Evolutionary conservation across 2,888 invertebrate species (phyloP), one percentile per base, ranked within the genome.

Genomic region (Coenonympha arcania): DNA sequence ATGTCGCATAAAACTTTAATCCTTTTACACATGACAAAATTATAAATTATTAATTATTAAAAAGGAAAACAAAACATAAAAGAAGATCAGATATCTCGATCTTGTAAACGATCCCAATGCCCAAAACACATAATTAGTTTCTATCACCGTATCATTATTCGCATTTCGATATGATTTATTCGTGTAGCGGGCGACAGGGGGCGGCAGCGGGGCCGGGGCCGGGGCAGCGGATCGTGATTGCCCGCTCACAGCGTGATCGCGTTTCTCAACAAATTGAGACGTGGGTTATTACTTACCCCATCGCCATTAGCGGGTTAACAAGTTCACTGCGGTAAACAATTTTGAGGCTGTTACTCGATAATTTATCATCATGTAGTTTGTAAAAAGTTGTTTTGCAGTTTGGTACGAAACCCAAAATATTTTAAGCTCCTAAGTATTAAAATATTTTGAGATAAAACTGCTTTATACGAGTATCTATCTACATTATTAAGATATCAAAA

Each of bases 231-330:
- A 65, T 68, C 68, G 71, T 70, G 68, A 71, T 70, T 66, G 67
- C 65, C 60, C 65, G 62, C 68, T 45, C 56, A 62, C 73, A 69
- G 76, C 74, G 64, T 69, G 73, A 62, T 50, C 58, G 45, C 64
- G 64, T 46, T 62, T 66, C 65, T 39, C 56, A 62, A 68, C 69
- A 69, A 73, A 76, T 75, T 73, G 72, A 75, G 73, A 73, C 61
- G 65, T 73, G 67, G 57, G 65, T 69, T 64, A 73, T 75, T 73
- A 75, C 73, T 72, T 70, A 73, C 64, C 63, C 28, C 62, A 19
- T 55, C 65, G 62, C 64, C 71, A 69, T 68, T 69, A 68, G 63
- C 53, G 59, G 66, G 61, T 62, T 58, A 62, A 15, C 39, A 39
- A 22, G 39, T 24, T 39, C 22, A 15, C 8, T 8, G 13, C 22